phyloP scores from a whole-genome alignment of 2,888 invertebrate species.

The Adineta ricciae region DNA sequence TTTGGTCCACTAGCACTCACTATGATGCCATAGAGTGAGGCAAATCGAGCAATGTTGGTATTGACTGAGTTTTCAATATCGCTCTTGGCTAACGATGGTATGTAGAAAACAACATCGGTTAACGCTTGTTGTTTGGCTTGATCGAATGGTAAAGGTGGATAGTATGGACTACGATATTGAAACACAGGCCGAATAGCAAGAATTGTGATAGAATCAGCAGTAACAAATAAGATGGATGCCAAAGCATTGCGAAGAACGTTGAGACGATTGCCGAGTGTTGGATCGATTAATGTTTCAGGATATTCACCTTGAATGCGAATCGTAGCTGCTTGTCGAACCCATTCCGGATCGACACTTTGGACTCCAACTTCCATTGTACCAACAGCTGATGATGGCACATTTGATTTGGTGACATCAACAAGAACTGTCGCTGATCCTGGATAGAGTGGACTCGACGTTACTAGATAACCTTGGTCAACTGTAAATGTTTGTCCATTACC shows the following conservation, averaged over 20 bases:
- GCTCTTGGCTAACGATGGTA: neutral
- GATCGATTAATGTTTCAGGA: constrained; percentile 17
- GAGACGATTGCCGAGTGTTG: neutral
- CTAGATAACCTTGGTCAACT: neutral
- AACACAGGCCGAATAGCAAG: neutral
- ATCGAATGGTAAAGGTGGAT: constrained; percentile 10
- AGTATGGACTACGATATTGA: neutral
- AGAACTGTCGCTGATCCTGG: neutral
- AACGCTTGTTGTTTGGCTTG: neutral
- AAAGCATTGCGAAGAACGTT: neutral
- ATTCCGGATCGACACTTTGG: neutral
- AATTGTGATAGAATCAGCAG: neutral
- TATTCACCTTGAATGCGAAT: constrained; percentile 16
- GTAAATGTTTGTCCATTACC: neutral
- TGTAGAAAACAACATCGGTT: neutral
- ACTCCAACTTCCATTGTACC: neutral
- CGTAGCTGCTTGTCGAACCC: neutral
- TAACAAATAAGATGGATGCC: neutral
- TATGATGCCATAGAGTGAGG: neutral
- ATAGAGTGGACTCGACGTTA: neutral
- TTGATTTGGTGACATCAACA: neutral
- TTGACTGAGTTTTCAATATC: neutral
- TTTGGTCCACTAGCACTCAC: constrained; percentile 1
- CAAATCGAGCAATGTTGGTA: neutral
- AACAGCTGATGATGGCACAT: neutral